Percentiles rank a stretch among this genome's conserved stretches.
Evolutionary conservation across 2,797 vertebrate genomes (phyloP).

Genomic region (Pempheris klunzingeri): DNA sequence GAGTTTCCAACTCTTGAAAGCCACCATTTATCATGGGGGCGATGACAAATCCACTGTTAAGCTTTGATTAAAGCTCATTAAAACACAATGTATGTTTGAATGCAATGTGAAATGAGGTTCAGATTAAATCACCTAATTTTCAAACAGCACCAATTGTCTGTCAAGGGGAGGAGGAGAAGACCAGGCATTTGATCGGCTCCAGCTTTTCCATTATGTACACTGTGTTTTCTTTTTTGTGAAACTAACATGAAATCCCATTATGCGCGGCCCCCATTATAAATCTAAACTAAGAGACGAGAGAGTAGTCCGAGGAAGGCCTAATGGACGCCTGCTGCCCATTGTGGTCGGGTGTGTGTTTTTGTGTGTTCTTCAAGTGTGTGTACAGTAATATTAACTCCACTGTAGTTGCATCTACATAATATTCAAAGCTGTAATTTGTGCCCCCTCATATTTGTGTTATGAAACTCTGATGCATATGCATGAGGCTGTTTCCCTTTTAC

Average conservation of each 20-base stretch:
- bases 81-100: conserved; percentile 51
- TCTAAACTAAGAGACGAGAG: conserved; percentile 45
- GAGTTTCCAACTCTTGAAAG: conserved; percentile 31
- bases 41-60: conserved; percentile 42
- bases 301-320: conserved; percentile 32
- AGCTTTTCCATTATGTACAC: conserved; percentile 23
- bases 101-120: conserved; percentile 47
- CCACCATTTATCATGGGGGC: conserved; percentile 31
- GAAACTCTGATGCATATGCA: conserved; percentile 19
- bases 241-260: conserved; percentile 32
- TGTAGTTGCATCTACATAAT: conserved; percentile 7
- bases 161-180: conserved; percentile 10
- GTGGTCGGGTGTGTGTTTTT: conserved; percentile 20
- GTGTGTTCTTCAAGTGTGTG: not conserved
- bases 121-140: conserved; percentile 56
- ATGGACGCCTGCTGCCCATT: conserved; percentile 20
- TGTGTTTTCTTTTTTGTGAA: conserved; percentile 39
- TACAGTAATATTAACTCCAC: not conserved
- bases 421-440: conserved; percentile 1
- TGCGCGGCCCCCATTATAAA: conserved; percentile 31
- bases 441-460: conserved; percentile 4
- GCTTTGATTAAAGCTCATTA: conserved; percentile 58
- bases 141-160: conserved; percentile 25
- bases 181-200: conserved; percentile 37
- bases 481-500: conserved; percentile 1